Base-by-base conservation (phyloP, 2,113 vertebrate species). In the Taxidea taxus region DNA sequence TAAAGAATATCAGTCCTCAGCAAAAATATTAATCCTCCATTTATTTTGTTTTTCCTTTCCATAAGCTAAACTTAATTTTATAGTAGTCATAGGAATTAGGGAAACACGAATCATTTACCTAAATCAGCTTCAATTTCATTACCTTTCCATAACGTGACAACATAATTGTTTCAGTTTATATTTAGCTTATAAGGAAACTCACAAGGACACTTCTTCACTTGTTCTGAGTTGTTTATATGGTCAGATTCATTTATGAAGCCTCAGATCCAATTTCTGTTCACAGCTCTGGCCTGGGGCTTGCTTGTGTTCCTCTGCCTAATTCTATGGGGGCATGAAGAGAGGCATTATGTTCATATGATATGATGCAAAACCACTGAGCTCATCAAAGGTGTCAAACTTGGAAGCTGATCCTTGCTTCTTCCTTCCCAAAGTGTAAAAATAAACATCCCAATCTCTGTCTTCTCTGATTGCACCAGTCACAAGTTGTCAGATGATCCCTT, bases 401-500 rank as follows among this genome's bases (percentile, higher is more conserved):
- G 20, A 77, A 29, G 6, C 87, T 87, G 51, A 93, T 68, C 54
- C 66, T 75, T 85, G 47, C 64, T 95, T 91, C 66, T 95, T 97
- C 74, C 31, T 90, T 85, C 54, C 42, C 51, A 29, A 31, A 2
- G 29, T 97, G 68, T 96, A 96, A 97, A 98, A 98, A 97, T 97
- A 98, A 98, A 97, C 89, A 93, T 47, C 74, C 88, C 51, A 23
- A 87, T 87, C 95, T 98, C 97, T 1, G 3, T 80, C 60, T 95
- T 94, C 96, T 88, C 86, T 96, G 93, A 95, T 70, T 96, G 78
- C 60, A 91, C 68, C 51, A 92, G 97, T 97, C 97, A 97, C 84
- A 91, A 96, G 94, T 81, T 95, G 94, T 95, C 97, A 98, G 85
- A 94, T 97, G 96, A 97, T 90, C 82, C 85, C 77, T 92, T 95